Conservation (phyloP, 1,140 invertebrate genomes). For the Brachionus rotundiformis region DNA sequence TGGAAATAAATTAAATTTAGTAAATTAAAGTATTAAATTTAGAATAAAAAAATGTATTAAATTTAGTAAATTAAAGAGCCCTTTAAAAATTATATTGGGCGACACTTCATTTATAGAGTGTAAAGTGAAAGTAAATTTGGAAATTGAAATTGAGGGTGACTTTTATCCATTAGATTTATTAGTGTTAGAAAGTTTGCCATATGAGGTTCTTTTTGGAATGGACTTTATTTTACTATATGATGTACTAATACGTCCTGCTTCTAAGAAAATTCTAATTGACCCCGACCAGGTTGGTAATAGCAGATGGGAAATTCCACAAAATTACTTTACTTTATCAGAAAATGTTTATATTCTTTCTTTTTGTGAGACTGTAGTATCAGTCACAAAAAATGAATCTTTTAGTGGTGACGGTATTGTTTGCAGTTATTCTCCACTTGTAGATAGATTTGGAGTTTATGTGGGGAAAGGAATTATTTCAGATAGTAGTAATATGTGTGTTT, state of each 20-base stretch:
- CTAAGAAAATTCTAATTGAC: neutral
- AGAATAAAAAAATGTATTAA: neutral
- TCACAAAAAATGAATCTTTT: neutral
- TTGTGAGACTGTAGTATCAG: neutral
- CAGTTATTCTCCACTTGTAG: neutral
- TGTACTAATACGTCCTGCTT: neutral
- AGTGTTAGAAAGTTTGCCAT: neutral
- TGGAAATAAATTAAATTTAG: no score
- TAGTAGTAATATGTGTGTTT: neutral
- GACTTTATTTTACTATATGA: neutral
- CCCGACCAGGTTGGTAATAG: neutral
- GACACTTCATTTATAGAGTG: neutral
- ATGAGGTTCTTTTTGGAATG: neutral
- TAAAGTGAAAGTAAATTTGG: neutral
- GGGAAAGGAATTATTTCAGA: neutral
- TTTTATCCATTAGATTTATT: neutral
- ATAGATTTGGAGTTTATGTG: no score
- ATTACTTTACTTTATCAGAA: neutral
- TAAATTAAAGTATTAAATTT: no score
- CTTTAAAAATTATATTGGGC: neutral
- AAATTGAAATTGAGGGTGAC: neutral
- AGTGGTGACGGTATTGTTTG: neutral
- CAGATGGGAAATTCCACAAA: neutral
- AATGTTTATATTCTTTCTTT: neutral
- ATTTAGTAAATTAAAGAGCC: neutral